phyloP scores from a whole-genome alignment of 2,113 vertebrate species.

The Vulpes vulpes region DNA sequence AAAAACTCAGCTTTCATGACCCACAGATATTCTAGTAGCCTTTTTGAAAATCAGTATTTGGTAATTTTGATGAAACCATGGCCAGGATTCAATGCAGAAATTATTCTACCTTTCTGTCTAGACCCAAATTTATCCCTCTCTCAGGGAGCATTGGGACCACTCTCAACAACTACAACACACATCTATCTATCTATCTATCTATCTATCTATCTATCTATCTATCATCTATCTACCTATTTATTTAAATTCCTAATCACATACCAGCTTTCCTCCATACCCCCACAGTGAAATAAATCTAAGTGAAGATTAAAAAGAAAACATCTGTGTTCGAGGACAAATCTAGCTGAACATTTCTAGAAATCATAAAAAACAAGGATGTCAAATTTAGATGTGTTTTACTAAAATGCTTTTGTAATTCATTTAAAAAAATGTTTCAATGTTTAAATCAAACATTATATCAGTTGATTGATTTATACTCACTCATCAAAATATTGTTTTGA shows the following conservation, averaged over 20 bases:
- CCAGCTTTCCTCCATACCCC: neutral
- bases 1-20: neutral
- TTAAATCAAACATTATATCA: conserved; percentile 17
- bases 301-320: neutral
- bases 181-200: neutral
- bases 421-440: conserved; percentile 4
- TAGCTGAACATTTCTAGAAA: neutral
- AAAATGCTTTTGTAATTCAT: neutral
- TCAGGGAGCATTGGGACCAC: neutral
- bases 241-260: neutral
- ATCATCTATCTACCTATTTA: neutral
- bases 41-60: neutral
- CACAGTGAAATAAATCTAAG: neutral
- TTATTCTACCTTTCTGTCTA: neutral
- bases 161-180: neutral
- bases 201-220: neutral
- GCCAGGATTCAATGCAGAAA: neutral
- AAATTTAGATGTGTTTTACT: neutral
- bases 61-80: neutral
- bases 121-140: neutral
- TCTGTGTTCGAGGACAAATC: neutral
- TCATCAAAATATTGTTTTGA: conserved; percentile 64
- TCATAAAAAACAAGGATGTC: neutral
- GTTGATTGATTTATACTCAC: conserved; percentile 52
- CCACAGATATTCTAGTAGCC: neutral